Evolutionary conservation across 2,888 invertebrate genomes (phyloP), one percentile per base, ranked within the genome.

Genomic region (Drosophila prostipennis): DNA sequence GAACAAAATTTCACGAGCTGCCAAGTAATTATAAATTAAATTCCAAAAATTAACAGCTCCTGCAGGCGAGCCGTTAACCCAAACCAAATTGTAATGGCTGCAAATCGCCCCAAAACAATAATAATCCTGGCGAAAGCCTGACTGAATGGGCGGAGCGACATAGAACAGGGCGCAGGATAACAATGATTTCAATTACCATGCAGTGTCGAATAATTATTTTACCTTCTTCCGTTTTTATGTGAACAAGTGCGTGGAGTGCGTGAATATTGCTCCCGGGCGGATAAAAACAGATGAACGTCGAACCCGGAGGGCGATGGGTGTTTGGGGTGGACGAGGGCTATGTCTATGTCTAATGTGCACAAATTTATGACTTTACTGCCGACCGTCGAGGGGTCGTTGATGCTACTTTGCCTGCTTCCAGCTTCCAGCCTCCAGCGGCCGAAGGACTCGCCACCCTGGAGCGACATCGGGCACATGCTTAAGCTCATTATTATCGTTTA

Each of bases 231-330:
- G 26, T 74, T 78, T 77, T 53, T 64, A 48, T 79, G 77, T 51
- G 79, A 80, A 76, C 87, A 84, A 87, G 80, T 87, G 89, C 86
- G 78, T 78, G 70, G 76, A 80, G 78, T 79, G 88, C 88, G 89
- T 88, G 85, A 87, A 89, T 89, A 90, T 90, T 89, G 91, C 90
- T 90, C 91, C 90, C 90, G 89, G 90, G 90, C 89, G 90, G 77
- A 89, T 85, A 90, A 88, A 82, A 90, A 78, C 90, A 91, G 91
- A 90, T 90, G 89, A 90, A 69, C 78, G 60, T 57, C 54, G 58
- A 54, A 48, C 56, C 55, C 14, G 40, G 14, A 16, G 40, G 52
- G 26, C 26, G 26, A 0, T 26, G 40, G 36, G 14, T 51, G 32
- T 11, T 34, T 32, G 53, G 51, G 73, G 49, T 51, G 79, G 82